A percentile compares a stretch with the other conserved stretches of the same genome.
These are phyloP conservation scores for Dynastes grantii DNA, from an alignment of 2,888 invertebrate genomes.

Conservation along the genomic window DNA sequence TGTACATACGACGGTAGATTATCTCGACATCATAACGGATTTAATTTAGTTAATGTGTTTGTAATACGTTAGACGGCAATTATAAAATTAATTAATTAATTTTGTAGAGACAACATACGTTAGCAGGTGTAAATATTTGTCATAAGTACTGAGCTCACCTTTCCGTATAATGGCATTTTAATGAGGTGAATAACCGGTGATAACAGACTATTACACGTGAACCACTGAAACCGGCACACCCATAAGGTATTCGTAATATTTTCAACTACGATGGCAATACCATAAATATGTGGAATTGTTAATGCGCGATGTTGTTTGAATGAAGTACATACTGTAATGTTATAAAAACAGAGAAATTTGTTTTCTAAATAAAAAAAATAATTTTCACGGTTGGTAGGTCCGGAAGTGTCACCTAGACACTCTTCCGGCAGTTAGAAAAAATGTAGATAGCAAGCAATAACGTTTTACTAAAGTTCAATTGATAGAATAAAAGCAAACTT, in stretches of 20 bases:
- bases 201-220: not conserved
- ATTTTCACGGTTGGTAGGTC: too few relatives aligned
- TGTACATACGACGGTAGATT: too few relatives aligned
- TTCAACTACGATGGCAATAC: not conserved
- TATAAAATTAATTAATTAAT: slow-evolving; percentile 35
- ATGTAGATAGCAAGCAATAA: too few relatives aligned
- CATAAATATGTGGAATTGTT: not conserved
- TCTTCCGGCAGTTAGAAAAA: too few relatives aligned
- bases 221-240: not conserved
- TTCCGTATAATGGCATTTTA: not conserved
- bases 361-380: too few relatives aligned
- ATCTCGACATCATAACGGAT: not conserved
- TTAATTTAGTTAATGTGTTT: slow-evolving; percentile 33
- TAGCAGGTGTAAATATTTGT: slow-evolving; percentile 26
- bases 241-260: not conserved
- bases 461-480: too few relatives aligned
- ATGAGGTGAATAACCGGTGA: not conserved
- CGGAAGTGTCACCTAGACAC: too few relatives aligned
- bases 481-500: too few relatives aligned
- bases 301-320: not conserved
- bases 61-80: slow-evolving; percentile 15
- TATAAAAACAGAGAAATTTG: too few relatives aligned
- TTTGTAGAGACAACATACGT: slow-evolving; percentile 1
- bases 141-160: slow-evolving; percentile 25
- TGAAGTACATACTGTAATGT: too few relatives aligned